Evolutionary conservation across 2,888 invertebrate genomes (phyloP).

Genomic region (Muscina levida): DNA sequence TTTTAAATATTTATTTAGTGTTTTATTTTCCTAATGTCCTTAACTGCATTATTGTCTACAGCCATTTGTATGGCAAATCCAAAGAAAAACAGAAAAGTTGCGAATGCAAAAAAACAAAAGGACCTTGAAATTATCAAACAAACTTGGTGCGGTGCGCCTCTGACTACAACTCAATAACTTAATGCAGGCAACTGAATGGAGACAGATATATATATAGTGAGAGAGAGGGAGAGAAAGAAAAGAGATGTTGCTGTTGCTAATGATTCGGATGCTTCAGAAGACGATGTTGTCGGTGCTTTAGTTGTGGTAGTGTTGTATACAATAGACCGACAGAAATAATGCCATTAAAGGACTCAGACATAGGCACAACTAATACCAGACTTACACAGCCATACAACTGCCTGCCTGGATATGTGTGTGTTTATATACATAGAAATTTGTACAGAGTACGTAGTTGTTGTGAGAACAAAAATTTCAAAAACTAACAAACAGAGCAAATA

Average conservation of each 20-base stretch:
- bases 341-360: constrained; percentile 34
- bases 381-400: constrained; percentile 3
- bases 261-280: not conserved
- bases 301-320: constrained; percentile 8
- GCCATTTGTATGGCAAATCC: constrained; percentile 33
- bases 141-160: constrained; percentile 13
- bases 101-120: constrained; percentile 45
- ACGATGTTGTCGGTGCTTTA: constrained; percentile 11
- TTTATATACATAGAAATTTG: too few relatives aligned
- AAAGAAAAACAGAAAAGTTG: constrained; percentile 10
- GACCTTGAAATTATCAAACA: constrained; percentile 55
- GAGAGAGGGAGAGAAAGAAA: too few relatives aligned
- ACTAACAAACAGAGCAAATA: too few relatives aligned
- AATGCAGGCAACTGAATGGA: too few relatives aligned
- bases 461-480: too few relatives aligned
- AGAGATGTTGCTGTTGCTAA: not conserved
- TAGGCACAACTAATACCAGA: too few relatives aligned
- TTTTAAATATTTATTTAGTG: constrained; percentile 31
- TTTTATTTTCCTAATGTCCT: constrained; percentile 40
- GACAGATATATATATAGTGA: too few relatives aligned
- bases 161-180: too few relatives aligned
- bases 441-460: too few relatives aligned
- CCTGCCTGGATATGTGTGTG: too few relatives aligned
- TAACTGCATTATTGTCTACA: constrained; percentile 57
- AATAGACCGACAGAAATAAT: constrained; percentile 15